Evolutionary conservation across 2,113 vertebrate species (phyloP), one percentile per base, ranked within the genome.

Genomic region (Calyptommatus sinebrachiatus): DNA sequence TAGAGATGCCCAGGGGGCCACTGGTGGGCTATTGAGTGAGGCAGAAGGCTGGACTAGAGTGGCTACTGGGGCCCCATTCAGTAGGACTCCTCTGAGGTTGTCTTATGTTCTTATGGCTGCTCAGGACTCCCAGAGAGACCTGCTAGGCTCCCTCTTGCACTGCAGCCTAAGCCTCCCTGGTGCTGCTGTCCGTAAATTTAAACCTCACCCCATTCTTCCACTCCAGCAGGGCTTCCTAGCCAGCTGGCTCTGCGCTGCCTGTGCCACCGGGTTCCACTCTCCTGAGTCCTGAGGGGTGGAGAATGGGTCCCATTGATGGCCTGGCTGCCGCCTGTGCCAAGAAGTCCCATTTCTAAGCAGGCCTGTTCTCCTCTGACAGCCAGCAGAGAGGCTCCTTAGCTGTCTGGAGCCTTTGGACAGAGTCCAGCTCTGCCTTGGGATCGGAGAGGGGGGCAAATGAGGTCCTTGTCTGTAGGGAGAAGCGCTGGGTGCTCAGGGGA

Each of bases 291-390:
- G 31, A 78, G 79, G 60, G 71, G 70, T 87, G 83, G 90, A 91
- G 91, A 92, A 91, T 90, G 87, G 84, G 70, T 77, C 78, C 81
- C 67, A 86, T 91, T 92, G 90, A 91, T 82, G 70, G 5, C 21
- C 45, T 63, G 11, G 3, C 12, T 2, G 10, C 41, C 57, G 46
- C 11, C 20, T 31, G 35, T 28, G 48, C 57, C 24, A 16, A 26
- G 57, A 26, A 53, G 28, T 50, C 31, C 31, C 7, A 0, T 35
- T 75, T 48, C 41, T 35, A 62, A 75, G 35, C 35, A 70, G 12
- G 21, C 71, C 1, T 22, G 12, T n/a, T 57, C 29, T 73, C 53
- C 14, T 28, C 26, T 9, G 65, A 31, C 24, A 69, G 24, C 66
- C 11, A n/a, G 76, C 22, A 35, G 46, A 50, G 63, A 62, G 18